Evolutionary conservation across 2,888 invertebrate species (phyloP).

Genomic region (Trichopoda pennipes): DNA sequence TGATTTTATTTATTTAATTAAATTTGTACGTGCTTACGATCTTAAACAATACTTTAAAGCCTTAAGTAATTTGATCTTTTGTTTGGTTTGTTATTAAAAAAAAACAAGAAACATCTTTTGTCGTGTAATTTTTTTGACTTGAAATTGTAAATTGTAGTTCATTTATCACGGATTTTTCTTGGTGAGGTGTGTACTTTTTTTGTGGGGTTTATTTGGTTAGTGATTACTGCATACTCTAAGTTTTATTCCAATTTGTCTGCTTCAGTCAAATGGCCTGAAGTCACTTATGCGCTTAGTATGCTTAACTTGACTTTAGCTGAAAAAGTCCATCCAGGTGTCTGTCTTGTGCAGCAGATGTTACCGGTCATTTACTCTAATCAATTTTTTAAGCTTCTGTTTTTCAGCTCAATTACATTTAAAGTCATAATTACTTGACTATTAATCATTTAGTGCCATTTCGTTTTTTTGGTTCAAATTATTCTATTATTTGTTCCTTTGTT

Average conservation of each 20-base stretch:
- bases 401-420: constrained; percentile 67
- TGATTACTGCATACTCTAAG: constrained; percentile 14
- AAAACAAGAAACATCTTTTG: constrained; percentile 21
- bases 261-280: constrained; percentile 52
- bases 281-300: neutral
- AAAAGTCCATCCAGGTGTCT: constrained; percentile 46
- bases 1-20: constrained; percentile 50
- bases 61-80: constrained; percentile 31
- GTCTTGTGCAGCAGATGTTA: constrained; percentile 24
- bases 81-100: neutral
- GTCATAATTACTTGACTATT: constrained; percentile 65
- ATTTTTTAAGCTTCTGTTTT: constrained; percentile 61
- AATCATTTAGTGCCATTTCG: constrained; percentile 57
- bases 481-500: constrained; percentile 10
- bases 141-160: constrained; percentile 56
- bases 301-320: neutral
- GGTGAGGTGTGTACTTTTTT: constrained; percentile 9
- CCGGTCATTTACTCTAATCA: constrained; percentile 28
- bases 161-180: constrained; percentile 48
- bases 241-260: constrained; percentile 56
- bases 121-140: constrained; percentile 45
- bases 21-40: constrained; percentile 26
- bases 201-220: neutral
- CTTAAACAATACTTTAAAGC: constrained; percentile 42
- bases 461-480: neutral